Conservation (phyloP, 2,888 invertebrate species). For the Morpho helenor region DNA sequence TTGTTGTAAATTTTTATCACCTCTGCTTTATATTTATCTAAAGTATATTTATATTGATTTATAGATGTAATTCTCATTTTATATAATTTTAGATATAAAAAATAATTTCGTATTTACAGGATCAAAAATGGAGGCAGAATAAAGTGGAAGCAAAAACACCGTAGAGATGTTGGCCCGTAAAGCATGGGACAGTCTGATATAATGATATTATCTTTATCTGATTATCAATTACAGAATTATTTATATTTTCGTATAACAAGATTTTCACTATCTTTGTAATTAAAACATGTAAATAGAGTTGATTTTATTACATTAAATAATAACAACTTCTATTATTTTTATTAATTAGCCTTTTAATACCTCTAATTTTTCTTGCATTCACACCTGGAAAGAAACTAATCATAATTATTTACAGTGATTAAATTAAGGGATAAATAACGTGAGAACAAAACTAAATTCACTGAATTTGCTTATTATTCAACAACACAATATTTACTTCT, state of each 20-base stretch:
- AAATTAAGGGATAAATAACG: slow-evolving; percentile 19
- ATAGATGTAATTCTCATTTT: too few species aligned
- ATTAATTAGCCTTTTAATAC: slow-evolving; percentile 24
- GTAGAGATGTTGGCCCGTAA: slow-evolving; percentile 17
- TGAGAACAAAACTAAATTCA: slow-evolving; percentile 16
- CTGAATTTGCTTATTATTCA: slow-evolving; percentile 7
- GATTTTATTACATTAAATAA: slow-evolving; percentile 35
- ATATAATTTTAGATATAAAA: neutral
- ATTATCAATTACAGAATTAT: slow-evolving; percentile 27
- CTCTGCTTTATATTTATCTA: too few species aligned
- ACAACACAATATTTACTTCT: slow-evolving; percentile 5
- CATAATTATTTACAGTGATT: slow-evolving; percentile 3
- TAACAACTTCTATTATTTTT: slow-evolving; percentile 24
- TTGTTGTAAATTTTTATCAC: too few species aligned
- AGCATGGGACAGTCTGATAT: slow-evolving; percentile 31
- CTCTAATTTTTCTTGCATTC: neutral
- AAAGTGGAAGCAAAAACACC: slow-evolving; percentile 51
- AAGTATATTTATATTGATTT: too few species aligned
- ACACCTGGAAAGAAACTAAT: neutral
- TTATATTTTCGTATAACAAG: slow-evolving; percentile 46
- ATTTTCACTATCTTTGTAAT: slow-evolving; percentile 40
- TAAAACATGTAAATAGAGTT: slow-evolving; percentile 57
- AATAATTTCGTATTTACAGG: slow-evolving; percentile 52
- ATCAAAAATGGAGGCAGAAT: slow-evolving; percentile 73
- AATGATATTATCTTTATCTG: slow-evolving; percentile 36